Base-by-base conservation (phyloP, 2,113 vertebrate genomes). In the Aleadryas rufinucha region DNA sequence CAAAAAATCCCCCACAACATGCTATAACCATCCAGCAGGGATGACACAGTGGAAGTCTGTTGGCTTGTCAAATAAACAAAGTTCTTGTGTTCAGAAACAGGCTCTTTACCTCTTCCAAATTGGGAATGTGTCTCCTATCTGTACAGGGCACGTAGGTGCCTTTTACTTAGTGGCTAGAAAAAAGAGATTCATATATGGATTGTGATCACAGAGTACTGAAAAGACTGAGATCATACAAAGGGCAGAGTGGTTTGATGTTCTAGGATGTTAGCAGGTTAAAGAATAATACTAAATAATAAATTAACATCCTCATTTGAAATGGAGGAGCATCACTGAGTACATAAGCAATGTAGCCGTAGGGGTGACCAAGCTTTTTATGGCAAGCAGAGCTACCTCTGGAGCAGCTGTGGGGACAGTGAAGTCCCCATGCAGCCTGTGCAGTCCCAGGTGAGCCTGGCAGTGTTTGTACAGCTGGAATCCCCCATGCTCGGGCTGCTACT, bases 401-500 rank as follows among this genome's bases (percentile, higher is more conserved):
- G 45, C 47, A 27, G 52, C 69, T 17, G 16, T 23, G 35, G 30
- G 56, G 63, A 33, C 57, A n/a, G n/a, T 0, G 39, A 42, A 1
- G 13, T 49, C 52, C 56, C 66, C 19, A 13, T 5, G 45, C 54
- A 45, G 53, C 11, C 24, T 0, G 5, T 9, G 66, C 42, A 10
- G 60, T 23, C 23, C 28, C 44, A 4, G 66, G 30, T 28, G 66
- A 60, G n/a, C 18, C 41, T 13, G 72, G 81, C 39, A 17, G 42
- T 7, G 27, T 15, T 27, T 18, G 56, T 60, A 63, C 66, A 45
- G 61, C 57, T 70, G 71, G 28, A 27, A 47, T 74, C 13, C 49
- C 2, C 0, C 37, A 18, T 0, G 2, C 18, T 41, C 0, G 0
- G 5, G 47, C 22, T 80, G 31, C 37, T 59, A 0, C 56, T 4